Percentiles rank a stretch among this genome's conserved stretches.
Conservation (phyloP, 1,140 invertebrate genomes). For the Heliconius melpomene region DNA sequence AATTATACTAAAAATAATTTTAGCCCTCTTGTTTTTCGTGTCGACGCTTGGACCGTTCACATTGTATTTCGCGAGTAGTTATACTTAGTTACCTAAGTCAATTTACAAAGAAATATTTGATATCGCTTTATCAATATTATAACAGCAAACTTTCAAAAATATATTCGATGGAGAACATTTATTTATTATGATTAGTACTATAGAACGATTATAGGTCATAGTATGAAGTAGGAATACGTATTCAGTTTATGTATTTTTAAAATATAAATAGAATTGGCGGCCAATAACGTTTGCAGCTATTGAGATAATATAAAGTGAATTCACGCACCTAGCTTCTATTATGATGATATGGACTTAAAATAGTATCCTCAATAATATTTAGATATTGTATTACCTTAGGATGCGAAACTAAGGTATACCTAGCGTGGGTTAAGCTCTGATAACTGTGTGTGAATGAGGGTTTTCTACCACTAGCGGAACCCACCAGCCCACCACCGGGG, state of each 20-base stretch:
- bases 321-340: neutral
- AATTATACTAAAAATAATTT: too few species aligned
- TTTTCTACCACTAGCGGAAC: too few species aligned
- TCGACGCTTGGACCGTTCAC: too few species aligned
- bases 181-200: slow-evolving; percentile 2
- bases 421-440: too few species aligned
- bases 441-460: too few species aligned
- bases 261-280: slow-evolving; percentile 9
- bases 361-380: neutral
- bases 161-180: neutral
- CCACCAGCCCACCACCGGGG: too few species aligned
- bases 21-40: too few species aligned
- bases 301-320: neutral
- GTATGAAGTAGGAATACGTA: neutral
- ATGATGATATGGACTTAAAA: neutral
- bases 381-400: neutral
- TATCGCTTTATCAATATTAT: neutral
- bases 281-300: neutral
- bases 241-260: neutral
- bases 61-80: too few species aligned
- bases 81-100: neutral
- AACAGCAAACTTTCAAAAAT: neutral
- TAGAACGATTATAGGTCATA: neutral
- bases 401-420: too few species aligned
- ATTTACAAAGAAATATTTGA: neutral